Percentiles rank a stretch among this genome's conserved stretches.
Evolutionary conservation across 2,113 vertebrate genomes (phyloP).

Genomic region (Carassius carassius): DNA sequence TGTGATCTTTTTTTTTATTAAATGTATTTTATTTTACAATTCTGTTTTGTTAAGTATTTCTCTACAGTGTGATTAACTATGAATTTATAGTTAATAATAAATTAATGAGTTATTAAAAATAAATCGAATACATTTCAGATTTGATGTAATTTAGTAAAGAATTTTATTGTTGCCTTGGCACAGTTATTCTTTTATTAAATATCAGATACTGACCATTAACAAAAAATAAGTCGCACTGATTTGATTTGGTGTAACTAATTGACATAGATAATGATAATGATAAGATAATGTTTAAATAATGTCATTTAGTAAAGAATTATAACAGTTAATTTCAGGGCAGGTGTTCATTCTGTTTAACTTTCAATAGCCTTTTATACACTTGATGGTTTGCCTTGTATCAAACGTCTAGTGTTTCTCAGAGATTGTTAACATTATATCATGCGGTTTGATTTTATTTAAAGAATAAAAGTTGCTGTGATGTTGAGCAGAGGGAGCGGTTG

Average conservation of each 20-base stretch:
- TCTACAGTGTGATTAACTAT: background rate
- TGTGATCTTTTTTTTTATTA: background rate
- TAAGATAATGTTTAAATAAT: background rate
- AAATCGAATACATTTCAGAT: background rate
- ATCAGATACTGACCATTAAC: constrained; percentile 54
- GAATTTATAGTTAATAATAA: background rate
- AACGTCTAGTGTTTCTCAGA: background rate
- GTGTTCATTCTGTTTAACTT: background rate
- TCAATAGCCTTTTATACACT: background rate
- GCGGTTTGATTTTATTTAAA: background rate
- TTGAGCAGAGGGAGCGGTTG: constrained; percentile 76
- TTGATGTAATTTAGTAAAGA: background rate
- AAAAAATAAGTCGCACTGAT: constrained; percentile 61
- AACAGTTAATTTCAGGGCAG: background rate
- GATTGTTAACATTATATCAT: constrained; percentile 7
- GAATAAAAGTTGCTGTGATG: constrained; percentile 67
- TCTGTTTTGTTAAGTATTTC: background rate
- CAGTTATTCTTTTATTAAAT: constrained; percentile 31
- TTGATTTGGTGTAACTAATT: constrained; percentile 6
- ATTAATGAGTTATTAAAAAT: background rate
- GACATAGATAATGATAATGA: too few relatives aligned
- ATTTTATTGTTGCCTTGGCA: constrained; percentile 3
- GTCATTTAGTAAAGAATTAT: background rate
- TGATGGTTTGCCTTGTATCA: background rate
- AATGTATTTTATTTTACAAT: background rate